These are phyloP conservation scores for Hydrochoerus hydrochaeris DNA, from an alignment of 2,113 vertebrate genomes.

Conservation along the genomic window DNA sequence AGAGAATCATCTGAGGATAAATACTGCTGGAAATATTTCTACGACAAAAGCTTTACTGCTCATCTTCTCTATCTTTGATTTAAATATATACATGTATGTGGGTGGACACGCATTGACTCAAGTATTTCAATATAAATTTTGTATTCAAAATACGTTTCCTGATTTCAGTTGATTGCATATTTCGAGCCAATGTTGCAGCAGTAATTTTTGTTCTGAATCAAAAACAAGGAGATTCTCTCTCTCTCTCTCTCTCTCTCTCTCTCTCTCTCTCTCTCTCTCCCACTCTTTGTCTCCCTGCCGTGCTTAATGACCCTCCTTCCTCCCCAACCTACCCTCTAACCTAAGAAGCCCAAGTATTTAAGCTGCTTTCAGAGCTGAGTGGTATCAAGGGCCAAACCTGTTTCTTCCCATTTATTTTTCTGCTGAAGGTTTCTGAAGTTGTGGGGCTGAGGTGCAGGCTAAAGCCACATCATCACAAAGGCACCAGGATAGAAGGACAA, in stretches of 20 bases:
- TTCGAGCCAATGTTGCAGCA: constrained; percentile 84
- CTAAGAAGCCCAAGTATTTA: constrained; percentile 74
- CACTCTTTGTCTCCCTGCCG: neutral
- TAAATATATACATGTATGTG: constrained; percentile 73
- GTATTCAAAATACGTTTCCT: constrained; percentile 87
- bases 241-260: neutral
- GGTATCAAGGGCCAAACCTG: constrained; percentile 65
- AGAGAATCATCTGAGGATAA: constrained; percentile 77
- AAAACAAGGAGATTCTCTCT: constrained; percentile 81
- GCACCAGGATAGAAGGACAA: constrained; percentile 70
- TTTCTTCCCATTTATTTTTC: constrained; percentile 78
- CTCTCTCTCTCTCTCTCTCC: neutral
- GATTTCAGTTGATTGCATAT: constrained; percentile 87
- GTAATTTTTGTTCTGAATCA: constrained; percentile 85
- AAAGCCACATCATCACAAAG: constrained; percentile 73
- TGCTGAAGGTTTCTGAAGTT: neutral
- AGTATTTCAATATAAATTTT: constrained; percentile 81
- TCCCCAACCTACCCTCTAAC: neutral
- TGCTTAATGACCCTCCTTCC: neutral
- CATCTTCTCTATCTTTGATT: constrained; percentile 59
- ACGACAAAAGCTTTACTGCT: constrained; percentile 72
- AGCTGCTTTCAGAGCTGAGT: constrained; percentile 61
- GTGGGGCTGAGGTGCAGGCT: neutral
- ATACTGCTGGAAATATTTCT: constrained; percentile 74
- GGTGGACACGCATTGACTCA: constrained; percentile 77